phyloP scores from a whole-genome alignment of 2,888 invertebrate species.

The Cetonia aurata region DNA sequence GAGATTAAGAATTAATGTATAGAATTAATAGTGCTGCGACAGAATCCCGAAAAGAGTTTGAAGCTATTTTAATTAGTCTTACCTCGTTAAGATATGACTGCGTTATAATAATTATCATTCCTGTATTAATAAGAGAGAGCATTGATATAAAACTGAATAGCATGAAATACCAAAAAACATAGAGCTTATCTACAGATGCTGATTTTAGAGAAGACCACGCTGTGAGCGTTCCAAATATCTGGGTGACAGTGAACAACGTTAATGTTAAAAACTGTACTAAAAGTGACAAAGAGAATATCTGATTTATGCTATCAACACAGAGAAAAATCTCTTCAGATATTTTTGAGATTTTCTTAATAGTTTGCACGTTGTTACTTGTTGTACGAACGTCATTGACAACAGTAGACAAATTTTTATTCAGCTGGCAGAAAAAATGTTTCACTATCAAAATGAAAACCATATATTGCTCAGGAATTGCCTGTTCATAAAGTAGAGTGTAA shows the following conservation, averaged over 20 bases:
- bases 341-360: not conserved
- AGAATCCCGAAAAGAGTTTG: no score
- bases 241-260: not conserved
- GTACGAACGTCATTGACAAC: no score
- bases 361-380: not conserved
- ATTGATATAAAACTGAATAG: not conserved
- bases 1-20: no score
- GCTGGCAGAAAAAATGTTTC: not conserved
- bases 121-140: no score
- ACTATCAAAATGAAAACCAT: not conserved
- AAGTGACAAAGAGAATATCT: not conserved
- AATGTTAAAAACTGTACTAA: not conserved
- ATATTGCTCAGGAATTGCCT: not conserved
- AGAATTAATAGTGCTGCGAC: no score
- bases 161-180: not conserved
- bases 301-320: not conserved
- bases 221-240: no score
- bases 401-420: not conserved
- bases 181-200: not conserved
- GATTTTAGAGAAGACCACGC: no score
- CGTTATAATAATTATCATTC: not conserved
- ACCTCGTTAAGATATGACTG: constrained; percentile 4
- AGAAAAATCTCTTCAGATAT: not conserved
- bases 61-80: not conserved
- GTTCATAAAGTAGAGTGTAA: not conserved